Evolutionary conservation across 2,888 invertebrate genomes (phyloP).

Genomic region (Apoda limacodes): DNA sequence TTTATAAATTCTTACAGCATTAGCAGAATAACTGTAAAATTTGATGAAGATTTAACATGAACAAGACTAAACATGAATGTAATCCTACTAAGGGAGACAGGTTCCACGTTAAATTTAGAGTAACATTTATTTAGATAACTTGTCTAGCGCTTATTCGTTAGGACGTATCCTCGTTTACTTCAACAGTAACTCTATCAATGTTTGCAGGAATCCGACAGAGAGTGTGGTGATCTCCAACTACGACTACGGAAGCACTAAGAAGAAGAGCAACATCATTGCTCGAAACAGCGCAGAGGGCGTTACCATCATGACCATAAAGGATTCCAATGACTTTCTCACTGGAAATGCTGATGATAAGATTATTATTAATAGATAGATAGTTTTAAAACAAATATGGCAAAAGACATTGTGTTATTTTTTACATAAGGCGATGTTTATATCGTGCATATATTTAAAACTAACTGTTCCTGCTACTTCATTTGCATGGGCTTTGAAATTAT

Average conservation of each 20-base stretch:
- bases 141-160: slow-evolving; percentile 1
- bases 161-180: slow-evolving; percentile 20
- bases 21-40: no score
- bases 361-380: slow-evolving; percentile 45
- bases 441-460: no score
- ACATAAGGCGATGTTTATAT: no score
- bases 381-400: no score
- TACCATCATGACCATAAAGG: slow-evolving; percentile 52
- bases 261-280: slow-evolving; percentile 53
- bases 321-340: slow-evolving; percentile 43
- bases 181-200: slow-evolving; percentile 40
- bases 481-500: no score
- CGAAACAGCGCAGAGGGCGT: slow-evolving; percentile 53
- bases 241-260: slow-evolving; percentile 61
- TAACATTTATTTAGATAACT: not conserved
- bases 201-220: slow-evolving; percentile 59
- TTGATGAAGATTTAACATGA: no score
- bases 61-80: no score
- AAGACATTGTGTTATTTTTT: no score
- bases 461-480: no score
- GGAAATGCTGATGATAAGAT: slow-evolving; percentile 45
- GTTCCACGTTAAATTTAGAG: slow-evolving; percentile 1
- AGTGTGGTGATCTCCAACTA: slow-evolving; percentile 64
- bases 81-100: no score
- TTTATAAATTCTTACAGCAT: no score